Evolutionary conservation across 2,797 vertebrate species (phyloP).

Genomic region (Enteromius anoplus): DNA sequence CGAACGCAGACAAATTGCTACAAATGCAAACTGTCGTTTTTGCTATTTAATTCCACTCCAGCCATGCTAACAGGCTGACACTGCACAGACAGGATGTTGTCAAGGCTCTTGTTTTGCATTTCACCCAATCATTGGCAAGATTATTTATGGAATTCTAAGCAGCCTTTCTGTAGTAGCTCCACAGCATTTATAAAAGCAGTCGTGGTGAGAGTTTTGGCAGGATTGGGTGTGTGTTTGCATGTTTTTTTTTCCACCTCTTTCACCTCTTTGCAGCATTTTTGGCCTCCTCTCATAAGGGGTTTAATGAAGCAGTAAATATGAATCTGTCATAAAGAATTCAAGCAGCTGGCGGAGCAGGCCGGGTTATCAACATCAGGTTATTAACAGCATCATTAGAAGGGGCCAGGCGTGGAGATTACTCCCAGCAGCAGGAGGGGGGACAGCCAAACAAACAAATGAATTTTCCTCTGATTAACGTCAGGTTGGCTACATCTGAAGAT

Average conservation of each 20-base stretch:
- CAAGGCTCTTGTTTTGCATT: constrained; percentile 31
- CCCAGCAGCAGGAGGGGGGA: constrained; percentile 77
- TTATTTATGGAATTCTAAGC: constrained; percentile 65
- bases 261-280: constrained; percentile 43
- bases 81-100: constrained; percentile 28
- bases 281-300: constrained; percentile 72
- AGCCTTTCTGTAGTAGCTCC: constrained; percentile 12
- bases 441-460: constrained; percentile 81
- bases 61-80: constrained; percentile 29
- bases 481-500: constrained; percentile 25
- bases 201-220: constrained; percentile 14
- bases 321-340: constrained; percentile 84
- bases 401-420: constrained; percentile 78
- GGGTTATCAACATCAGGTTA: constrained; percentile 75
- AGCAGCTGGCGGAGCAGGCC: constrained; percentile 84
- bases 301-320: constrained; percentile 89
- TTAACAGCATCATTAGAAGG: constrained; percentile 81
- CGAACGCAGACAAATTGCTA: constrained; percentile 35
- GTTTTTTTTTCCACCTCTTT: neutral
- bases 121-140: constrained; percentile 33
- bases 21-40: constrained; percentile 41
- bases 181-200: constrained; percentile 34
- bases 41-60: constrained; percentile 33
- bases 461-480: constrained; percentile 55
- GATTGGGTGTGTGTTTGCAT: neutral